Evolutionary conservation across 2,113 vertebrate genomes (phyloP).

Genomic region (Crotalus tigris): DNA sequence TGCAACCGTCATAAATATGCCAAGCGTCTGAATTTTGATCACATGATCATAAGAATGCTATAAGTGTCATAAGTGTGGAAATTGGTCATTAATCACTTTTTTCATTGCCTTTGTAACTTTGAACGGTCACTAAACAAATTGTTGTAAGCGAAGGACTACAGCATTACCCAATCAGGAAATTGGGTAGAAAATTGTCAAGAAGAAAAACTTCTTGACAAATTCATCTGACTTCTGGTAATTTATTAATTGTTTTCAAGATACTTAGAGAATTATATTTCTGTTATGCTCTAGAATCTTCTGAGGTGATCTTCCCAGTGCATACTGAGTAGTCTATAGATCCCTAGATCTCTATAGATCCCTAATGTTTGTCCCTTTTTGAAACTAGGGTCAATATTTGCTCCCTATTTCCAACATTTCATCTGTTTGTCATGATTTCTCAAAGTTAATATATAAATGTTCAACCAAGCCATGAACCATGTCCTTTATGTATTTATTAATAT

Average conservation of each 20-base stretch:
- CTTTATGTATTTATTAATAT: neutral
- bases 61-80: no score
- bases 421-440: neutral
- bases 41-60: no score
- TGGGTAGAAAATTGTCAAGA: neutral
- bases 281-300: neutral
- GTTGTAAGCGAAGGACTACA: neutral
- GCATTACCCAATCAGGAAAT: neutral
- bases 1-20: no score
- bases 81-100: no score
- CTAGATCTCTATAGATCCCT: neutral
- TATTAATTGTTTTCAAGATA: neutral
- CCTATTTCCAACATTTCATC: neutral
- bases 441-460: neutral
- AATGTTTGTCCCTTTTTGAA: neutral
- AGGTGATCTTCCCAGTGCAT: neutral
- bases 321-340: neutral
- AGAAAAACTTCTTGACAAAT: neutral
- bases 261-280: neutral
- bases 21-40: no score
- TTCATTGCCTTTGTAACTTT: no score
- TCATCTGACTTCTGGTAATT: neutral
- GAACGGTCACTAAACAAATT: no score
- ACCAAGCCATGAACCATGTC: neutral
- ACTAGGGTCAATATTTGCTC: neutral